Evolutionary conservation across 2,888 invertebrate genomes (phyloP).

Genomic region (Pherbina coryleti): DNA sequence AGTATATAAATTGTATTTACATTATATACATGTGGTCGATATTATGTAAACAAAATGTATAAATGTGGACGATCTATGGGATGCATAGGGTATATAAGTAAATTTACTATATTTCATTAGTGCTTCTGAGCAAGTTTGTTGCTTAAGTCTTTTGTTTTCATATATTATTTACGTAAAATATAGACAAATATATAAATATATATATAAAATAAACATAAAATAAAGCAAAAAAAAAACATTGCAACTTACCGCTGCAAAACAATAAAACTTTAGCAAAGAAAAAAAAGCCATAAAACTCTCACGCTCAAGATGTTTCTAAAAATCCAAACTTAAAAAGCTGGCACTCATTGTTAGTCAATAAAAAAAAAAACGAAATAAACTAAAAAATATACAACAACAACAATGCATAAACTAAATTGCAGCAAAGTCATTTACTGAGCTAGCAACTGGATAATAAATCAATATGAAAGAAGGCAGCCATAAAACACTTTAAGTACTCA

Average conservation of each 20-base stretch:
- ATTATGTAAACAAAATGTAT: too few species aligned
- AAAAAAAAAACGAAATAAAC: not conserved
- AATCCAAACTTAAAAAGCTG: too few species aligned
- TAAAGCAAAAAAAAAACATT: not conserved
- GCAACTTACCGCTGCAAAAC: not conserved
- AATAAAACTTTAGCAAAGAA: not conserved
- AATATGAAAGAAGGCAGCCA: not conserved
- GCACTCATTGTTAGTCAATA: too few species aligned
- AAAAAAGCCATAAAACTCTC: not conserved
- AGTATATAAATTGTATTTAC: too few species aligned
- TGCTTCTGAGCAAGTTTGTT: not conserved
- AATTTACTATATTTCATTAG: too few species aligned
- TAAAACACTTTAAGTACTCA: not conserved
- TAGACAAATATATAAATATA: too few species aligned
- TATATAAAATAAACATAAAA: not conserved
- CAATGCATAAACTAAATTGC: not conserved
- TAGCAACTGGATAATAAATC: not conserved
- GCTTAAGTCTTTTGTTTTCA: conserved; percentile 15
- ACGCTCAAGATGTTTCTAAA: too few species aligned
- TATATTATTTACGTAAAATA: too few species aligned
- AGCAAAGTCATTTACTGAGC: not conserved
- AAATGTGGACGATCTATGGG: too few species aligned
- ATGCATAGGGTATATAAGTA: too few species aligned
- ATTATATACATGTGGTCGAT: too few species aligned
- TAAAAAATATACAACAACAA: not conserved